These are phyloP conservation scores for Erythrocercus mccallii DNA, from an alignment of 2,113 vertebrate genomes.

Conservation along the genomic window DNA sequence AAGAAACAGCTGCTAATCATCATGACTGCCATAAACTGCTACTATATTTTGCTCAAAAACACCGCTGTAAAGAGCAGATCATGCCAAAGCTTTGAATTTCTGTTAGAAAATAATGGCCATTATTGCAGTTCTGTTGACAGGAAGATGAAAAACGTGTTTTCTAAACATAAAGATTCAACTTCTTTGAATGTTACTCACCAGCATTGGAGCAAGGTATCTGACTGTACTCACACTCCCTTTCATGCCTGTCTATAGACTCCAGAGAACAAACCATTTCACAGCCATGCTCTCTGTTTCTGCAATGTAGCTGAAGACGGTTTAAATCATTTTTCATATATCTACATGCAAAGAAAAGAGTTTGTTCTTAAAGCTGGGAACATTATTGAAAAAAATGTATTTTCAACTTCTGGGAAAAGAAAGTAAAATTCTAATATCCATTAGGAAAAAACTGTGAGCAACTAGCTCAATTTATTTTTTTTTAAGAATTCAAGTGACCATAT, in stretches of 20 bases:
- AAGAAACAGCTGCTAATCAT: neutral
- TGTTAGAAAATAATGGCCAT: neutral
- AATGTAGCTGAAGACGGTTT: slow-evolving; percentile 83
- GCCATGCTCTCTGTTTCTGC: slow-evolving; percentile 78
- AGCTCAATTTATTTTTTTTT: neutral
- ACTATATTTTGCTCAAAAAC: neutral
- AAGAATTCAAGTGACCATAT: neutral
- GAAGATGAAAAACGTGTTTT: neutral
- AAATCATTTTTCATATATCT: slow-evolving; percentile 93
- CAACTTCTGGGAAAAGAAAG: neutral
- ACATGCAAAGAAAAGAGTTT: neutral
- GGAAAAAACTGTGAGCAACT: neutral
- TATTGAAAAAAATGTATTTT: neutral
- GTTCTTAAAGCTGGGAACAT: neutral
- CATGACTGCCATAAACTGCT: neutral
- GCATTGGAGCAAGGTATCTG: slow-evolving; percentile 79
- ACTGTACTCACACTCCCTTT: slow-evolving; percentile 84
- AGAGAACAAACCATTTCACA: slow-evolving; percentile 85
- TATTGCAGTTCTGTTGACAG: neutral
- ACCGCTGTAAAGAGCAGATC: neutral
- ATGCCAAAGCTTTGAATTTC: neutral
- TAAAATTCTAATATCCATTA: neutral
- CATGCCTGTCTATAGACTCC: slow-evolving; percentile 82
- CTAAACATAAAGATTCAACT: neutral
- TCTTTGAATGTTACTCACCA: slow-evolving; percentile 65